These are phyloP conservation scores for Scrobipalpa costella DNA, from an alignment of 2,888 invertebrate genomes.

Conservation along the genomic window DNA sequence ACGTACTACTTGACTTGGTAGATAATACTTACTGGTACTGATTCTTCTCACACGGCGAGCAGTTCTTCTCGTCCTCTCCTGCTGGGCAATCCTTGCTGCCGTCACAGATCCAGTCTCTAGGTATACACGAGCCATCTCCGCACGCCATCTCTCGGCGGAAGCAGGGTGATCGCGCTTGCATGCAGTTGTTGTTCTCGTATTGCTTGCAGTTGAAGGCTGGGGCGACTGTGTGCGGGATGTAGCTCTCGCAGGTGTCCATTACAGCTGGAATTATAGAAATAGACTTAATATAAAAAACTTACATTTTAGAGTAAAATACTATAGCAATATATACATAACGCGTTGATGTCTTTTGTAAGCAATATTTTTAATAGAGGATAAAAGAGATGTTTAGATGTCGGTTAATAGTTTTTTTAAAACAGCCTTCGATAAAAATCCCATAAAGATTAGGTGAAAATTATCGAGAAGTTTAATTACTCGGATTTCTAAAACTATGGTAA, in stretches of 20 bases:
- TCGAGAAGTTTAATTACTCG: background rate
- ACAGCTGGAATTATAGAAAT: slow-evolving; percentile 71
- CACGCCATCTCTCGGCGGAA: slow-evolving; percentile 79
- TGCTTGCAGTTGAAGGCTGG: slow-evolving; percentile 82
- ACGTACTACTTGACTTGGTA: no score
- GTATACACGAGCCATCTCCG: slow-evolving; percentile 81
- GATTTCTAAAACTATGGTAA: background rate
- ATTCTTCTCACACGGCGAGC: slow-evolving; percentile 58
- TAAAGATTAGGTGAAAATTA: background rate
- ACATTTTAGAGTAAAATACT: no score
- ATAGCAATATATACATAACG: background rate
- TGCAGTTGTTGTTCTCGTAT: slow-evolving; percentile 82
- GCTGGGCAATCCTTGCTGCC: slow-evolving; percentile 82
- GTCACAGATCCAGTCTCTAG: slow-evolving; percentile 84
- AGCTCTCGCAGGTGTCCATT: slow-evolving; percentile 81
- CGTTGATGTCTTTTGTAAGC: slow-evolving; percentile 17
- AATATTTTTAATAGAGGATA: background rate
- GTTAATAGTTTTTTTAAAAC: no score
- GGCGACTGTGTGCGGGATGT: slow-evolving; percentile 79
- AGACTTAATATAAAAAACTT: no score
- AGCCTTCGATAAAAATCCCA: background rate
- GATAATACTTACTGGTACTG: slow-evolving; percentile 61
- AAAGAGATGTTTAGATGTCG: background rate
- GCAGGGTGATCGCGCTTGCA: slow-evolving; percentile 74
- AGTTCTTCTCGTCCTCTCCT: slow-evolving; percentile 83